These are phyloP conservation scores for Fragum sueziense DNA, from an alignment of 2,888 invertebrate species.

Conservation along the genomic window DNA sequence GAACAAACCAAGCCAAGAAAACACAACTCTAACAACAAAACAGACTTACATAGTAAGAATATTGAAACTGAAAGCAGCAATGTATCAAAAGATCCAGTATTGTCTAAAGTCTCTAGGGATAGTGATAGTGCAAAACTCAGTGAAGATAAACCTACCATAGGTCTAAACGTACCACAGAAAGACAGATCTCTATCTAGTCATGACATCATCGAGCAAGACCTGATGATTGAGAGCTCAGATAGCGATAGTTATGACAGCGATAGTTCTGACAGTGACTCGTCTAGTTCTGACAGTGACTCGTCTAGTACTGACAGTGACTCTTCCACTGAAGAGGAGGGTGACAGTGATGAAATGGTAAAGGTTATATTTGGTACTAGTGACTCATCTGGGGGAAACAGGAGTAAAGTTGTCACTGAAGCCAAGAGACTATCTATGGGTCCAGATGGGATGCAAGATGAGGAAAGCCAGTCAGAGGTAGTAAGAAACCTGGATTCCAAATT, in stretches of 20 bases:
- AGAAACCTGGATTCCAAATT: constrained; percentile 5
- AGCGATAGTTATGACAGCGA: background rate
- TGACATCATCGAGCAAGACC: no score
- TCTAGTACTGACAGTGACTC: background rate
- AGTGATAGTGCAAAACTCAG: no score
- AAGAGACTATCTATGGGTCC: background rate
- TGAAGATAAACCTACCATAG: no score
- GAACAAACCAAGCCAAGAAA: no score
- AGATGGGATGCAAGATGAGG: background rate
- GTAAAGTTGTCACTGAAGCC: background rate
- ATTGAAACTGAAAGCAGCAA: no score
- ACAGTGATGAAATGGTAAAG: constrained; percentile 20
- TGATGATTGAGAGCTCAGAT: no score
- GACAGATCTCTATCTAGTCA: no score
- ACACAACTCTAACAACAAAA: no score
- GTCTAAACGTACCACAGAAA: no score
- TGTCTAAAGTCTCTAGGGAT: no score
- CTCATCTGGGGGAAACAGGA: constrained; percentile 23
- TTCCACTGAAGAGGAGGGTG: background rate
- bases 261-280: background rate
- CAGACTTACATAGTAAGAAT: no score
- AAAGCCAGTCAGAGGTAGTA: background rate
- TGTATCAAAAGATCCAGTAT: no score
- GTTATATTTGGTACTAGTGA: constrained; percentile 46
- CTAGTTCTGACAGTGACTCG: background rate